These are phyloP conservation scores for Nyctibius grandis DNA, from an alignment of 2,797 vertebrate species.

Conservation along the genomic window DNA sequence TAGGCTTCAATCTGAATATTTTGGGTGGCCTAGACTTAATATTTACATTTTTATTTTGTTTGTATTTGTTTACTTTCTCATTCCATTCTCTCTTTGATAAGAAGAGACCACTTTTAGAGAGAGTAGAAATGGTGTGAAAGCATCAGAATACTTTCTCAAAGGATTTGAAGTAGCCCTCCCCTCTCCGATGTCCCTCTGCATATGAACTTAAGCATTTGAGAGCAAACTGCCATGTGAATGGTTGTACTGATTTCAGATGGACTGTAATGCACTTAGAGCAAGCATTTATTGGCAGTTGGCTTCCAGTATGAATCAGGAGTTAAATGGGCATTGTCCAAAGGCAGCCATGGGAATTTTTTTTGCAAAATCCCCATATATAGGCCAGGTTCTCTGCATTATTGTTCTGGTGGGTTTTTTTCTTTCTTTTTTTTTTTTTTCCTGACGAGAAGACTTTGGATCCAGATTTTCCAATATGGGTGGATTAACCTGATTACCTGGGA, in stretches of 20 bases:
- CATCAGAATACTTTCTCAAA: not conserved
- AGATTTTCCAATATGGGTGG: not conserved
- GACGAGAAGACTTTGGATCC: not conserved
- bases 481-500: not conserved
- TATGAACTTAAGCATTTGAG: not conserved
- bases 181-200: not conserved
- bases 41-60: conserved; percentile 23
- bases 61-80: conserved; percentile 21
- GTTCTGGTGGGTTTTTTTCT: not conserved
- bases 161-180: not conserved
- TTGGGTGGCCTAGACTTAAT: not conserved
- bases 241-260: not conserved
- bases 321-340: not conserved
- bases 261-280: not conserved
- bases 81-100: not conserved
- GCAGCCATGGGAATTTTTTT: not conserved
- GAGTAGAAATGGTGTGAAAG: not conserved
- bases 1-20: conserved; percentile 3
- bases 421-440: not conserved
- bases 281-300: not conserved
- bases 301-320: not conserved
- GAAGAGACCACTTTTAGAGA: not conserved
- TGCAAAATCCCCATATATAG: not conserved
- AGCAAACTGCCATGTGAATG: not conserved
- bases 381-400: not conserved